phyloP scores from a whole-genome alignment of 2,113 vertebrate genomes.

The Protobothrops flavoviridis region DNA sequence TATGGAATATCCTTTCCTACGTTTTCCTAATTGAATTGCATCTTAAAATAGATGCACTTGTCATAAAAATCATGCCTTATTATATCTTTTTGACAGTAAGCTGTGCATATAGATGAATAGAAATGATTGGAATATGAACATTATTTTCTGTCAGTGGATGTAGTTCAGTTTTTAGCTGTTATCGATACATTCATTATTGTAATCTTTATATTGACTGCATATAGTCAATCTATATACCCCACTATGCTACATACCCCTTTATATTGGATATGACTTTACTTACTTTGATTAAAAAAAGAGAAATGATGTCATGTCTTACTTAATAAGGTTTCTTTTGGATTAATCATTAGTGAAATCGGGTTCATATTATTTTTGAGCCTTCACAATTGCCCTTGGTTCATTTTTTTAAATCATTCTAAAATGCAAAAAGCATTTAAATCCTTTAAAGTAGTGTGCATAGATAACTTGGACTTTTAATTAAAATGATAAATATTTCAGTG shows the following conservation, averaged over 20 bases:
- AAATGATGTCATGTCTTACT: constrained; percentile 21
- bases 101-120: neutral
- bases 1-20: neutral
- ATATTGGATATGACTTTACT: neutral
- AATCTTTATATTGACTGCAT: neutral
- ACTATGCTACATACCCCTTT: neutral
- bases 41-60: neutral
- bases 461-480: neutral
- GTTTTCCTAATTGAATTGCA: neutral
- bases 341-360: neutral
- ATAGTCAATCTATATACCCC: too few species aligned
- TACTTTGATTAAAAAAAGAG: constrained; percentile 18
- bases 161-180: neutral
- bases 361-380: neutral
- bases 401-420: neutral
- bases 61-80: neutral
- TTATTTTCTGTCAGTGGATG: neutral
- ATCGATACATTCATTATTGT: neutral
- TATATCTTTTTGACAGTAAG: neutral
- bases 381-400: neutral
- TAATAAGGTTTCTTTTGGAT: neutral
- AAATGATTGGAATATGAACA: neutral
- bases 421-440: neutral
- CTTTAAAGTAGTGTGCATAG: neutral
- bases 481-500: neutral